Conservation (phyloP, 1,140 invertebrate species). For the Brachionus koreanus region DNA sequence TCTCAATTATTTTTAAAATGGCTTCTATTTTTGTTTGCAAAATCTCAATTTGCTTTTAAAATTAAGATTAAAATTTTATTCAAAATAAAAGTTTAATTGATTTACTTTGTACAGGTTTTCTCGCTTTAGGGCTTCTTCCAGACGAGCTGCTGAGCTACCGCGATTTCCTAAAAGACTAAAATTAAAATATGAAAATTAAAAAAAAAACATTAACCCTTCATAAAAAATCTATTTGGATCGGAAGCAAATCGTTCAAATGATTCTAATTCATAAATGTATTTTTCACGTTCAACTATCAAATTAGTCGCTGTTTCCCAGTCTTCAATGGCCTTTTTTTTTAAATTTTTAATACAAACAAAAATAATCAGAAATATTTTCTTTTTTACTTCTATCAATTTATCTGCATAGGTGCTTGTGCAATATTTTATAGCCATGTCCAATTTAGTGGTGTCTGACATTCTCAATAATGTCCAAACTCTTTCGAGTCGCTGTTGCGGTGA, state of each 20-base stretch:
- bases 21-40: constrained; percentile 38
- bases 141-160: constrained; percentile 53
- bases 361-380: background rate
- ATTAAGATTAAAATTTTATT: background rate
- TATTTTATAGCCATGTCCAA: constrained; percentile 60
- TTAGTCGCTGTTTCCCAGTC: constrained; percentile 54
- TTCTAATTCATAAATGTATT: constrained; percentile 53
- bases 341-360: background rate
- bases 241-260: constrained; percentile 57
- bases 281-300: constrained; percentile 53
- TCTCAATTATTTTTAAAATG: constrained; percentile 16
- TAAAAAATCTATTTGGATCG: constrained; percentile 58
- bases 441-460: constrained; percentile 54
- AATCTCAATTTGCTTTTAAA: constrained; percentile 5
- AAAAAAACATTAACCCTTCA: constrained; percentile 48
- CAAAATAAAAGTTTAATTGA: constrained; percentile 46
- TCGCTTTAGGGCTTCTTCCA: constrained; percentile 54
- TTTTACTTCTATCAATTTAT: constrained; percentile 48
- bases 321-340: constrained; percentile 51
- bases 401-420: constrained; percentile 52
- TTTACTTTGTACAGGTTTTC: constrained; percentile 50
- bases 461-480: constrained; percentile 53
- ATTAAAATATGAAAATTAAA: background rate
- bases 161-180: background rate
- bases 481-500: constrained; percentile 54